Base-by-base conservation (phyloP, 2,888 invertebrate species). In the Acleris laterana region DNA sequence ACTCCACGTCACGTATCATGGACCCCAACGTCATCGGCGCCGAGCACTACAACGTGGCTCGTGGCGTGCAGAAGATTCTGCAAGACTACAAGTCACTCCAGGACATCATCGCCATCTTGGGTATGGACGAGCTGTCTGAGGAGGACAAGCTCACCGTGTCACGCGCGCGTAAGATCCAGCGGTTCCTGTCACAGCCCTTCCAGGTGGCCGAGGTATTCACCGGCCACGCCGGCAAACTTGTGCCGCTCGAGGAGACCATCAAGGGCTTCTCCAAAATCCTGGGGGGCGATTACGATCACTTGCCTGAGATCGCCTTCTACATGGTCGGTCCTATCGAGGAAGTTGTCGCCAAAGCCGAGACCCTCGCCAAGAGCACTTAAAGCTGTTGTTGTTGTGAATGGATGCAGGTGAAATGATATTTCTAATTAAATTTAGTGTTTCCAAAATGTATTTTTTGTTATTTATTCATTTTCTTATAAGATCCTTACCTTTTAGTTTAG, bases 161-260 rank as follows among this genome's bases (percentile, higher is more conserved):
- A 16, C 95, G 98, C 79, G 98, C 98, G 60, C 95, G 98, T 80
- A 98, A 98, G 93, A 98, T 98, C 90, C 98, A 98, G 92, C 95
- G 96, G 84, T 98, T 98, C 95, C 94, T 98, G 79, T 98, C 98
- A 32, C 98, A 98, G 90, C 98, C 98, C 85, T 98, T 98, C 97
- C 91, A 92, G 88, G 97, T 98, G 70, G 98, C 98, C 82, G 98
- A 98, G 90, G 98, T 98, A 59, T 98, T 98, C 94, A 98, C 98
- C 73, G 98, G 98, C 71, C 96, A 97, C 78, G 94, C 96, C 70
- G 98, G 98, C 77, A 98, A 98, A 93, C 94, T 98, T 76, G 98
- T 98, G 72, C 96, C 97, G 44, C 94, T 98, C 70, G 93, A 95
- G 75, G 97, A 98, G 85, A 98, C 98, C 70, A 97, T 98, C 83